Base-by-base conservation (phyloP, 2,797 vertebrate genomes). In the Dallia pectoralis region DNA sequence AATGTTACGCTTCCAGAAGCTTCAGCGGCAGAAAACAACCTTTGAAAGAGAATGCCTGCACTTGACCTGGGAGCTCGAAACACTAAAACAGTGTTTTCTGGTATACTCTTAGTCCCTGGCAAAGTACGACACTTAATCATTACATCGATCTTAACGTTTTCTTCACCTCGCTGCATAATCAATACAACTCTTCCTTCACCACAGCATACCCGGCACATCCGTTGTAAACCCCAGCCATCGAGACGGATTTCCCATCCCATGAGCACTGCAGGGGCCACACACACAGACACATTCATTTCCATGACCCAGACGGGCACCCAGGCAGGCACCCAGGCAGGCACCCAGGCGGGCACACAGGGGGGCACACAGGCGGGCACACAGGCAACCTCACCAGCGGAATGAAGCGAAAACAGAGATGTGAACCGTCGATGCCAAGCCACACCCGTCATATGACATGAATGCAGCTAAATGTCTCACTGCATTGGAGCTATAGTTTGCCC, bases 241-340 rank as follows among this genome's bases (percentile, higher is more conserved):
- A 77, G 47, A 63, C 72, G 74, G 36, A 53, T 36, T 70, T 73
- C 68, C 72, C 64, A 22, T 74, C 19, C 49, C 22, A 49, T 27
- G 33, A 16, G 61, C 65, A 36, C 22, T 53, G 56, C 36, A 27
- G 51, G 63, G 51, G 30, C 53, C 64, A n/a, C 33, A 6, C 64
- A 59, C 22, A 32, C n/a, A 30, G 59, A 59, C 59, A 71, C 47
- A 48, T 71, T 77, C 74, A 75, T 53, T 59, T 67, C 51, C 33
- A 40, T 69, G 40, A 80, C 74, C 51, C 64, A 19, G 71, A 12
- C 12, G 71, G 80, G 68, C 68, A 80, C 19, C 9, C 70, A 19
- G 71, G 16, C 12, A 73, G 80, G 68, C 68, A 80, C 19, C 9
- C 70, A 71, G 74, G 78, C 80, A 77, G 75, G 7, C 74, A 18